Conservation (phyloP, 2,113 vertebrate genomes). For the Aphyosemion australe region DNA sequence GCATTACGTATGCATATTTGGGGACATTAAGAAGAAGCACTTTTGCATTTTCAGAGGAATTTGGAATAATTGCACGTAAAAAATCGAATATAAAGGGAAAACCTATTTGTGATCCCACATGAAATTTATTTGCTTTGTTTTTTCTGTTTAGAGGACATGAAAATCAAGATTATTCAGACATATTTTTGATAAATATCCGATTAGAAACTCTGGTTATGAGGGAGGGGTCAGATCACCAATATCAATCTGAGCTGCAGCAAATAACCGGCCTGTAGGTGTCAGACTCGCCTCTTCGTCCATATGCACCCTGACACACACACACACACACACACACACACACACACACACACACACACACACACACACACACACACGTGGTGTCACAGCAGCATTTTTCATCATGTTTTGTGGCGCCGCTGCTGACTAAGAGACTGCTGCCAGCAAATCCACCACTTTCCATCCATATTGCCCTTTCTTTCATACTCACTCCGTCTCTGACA, state of each 20-base stretch:
- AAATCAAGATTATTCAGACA: too few relatives aligned
- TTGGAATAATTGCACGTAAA: too few relatives aligned
- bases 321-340: slow-evolving; percentile 14
- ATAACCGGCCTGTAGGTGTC: slow-evolving; percentile 56
- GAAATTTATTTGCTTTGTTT: too few relatives aligned
- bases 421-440: slow-evolving; percentile 71
- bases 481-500: slow-evolving; percentile 64
- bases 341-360: slow-evolving; percentile 11
- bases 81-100: too few relatives aligned
- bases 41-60: too few relatives aligned
- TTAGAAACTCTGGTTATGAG: too few relatives aligned
- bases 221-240: background rate
- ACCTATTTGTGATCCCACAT: too few relatives aligned
- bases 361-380: slow-evolving; percentile 11
- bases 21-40: too few relatives aligned
- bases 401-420: slow-evolving; percentile 60
- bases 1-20: too few relatives aligned
- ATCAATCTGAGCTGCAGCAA: background rate
- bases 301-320: slow-evolving; percentile 10
- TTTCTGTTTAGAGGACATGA: too few relatives aligned
- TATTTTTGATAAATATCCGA: too few relatives aligned
- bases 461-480: slow-evolving; percentile 57
- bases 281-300: slow-evolving; percentile 37
- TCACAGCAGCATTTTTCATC: slow-evolving; percentile 62
- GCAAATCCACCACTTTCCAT: slow-evolving; percentile 55